Base-by-base conservation (phyloP, 2,888 invertebrate genomes). In the Pseudeuparius sepicola region DNA sequence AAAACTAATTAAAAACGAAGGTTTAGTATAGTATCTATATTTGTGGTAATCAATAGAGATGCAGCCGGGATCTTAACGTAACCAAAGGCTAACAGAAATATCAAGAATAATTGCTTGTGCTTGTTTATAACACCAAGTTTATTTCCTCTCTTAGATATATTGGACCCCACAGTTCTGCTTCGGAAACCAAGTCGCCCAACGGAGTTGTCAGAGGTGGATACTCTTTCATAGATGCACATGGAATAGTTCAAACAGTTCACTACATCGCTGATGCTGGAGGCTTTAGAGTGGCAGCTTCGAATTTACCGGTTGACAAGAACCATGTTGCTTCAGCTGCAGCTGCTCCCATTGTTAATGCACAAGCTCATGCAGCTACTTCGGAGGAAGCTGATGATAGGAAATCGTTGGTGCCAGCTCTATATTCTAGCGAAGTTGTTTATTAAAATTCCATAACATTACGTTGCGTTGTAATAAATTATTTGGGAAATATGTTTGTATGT, bases 171-270 rank as follows among this genome's bases (percentile, higher is more conserved):
- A 73, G 75, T 46, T 66, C 76, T 43, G 77, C 77, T 54, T 65
- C 70, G 14, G 79, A 79, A 57, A 63, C 70, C 1, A 68, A 71
- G 38, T 62, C 68, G 3, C 61, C 69, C 36, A 73, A 75, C 50
- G 77, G 77, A 9, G 67, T 72, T 10, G 74, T 73, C 3, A 66
- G 69, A 38, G 78, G 78, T 29, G 73, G 72, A 25, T 80, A 79
- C 53, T 75, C 76, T 23, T 80, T 78, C 53, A 68, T 79, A 36
- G 79, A 80, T 53, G 74, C 73, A 10, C 67, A 75, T 51, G 77
- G 77, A 2, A 61, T 72, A 36, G 55, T 75, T 6, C 78, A 78
- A 54, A 71, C 71, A 18, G 75, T 77, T 13, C 68, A 72, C 38
- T 78, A 78, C 51, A 64, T 73, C 14, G 70, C 77, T 4, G 77